These are phyloP conservation scores for Cottus gobio DNA, from an alignment of 2,113 vertebrate species.

Conservation along the genomic window DNA sequence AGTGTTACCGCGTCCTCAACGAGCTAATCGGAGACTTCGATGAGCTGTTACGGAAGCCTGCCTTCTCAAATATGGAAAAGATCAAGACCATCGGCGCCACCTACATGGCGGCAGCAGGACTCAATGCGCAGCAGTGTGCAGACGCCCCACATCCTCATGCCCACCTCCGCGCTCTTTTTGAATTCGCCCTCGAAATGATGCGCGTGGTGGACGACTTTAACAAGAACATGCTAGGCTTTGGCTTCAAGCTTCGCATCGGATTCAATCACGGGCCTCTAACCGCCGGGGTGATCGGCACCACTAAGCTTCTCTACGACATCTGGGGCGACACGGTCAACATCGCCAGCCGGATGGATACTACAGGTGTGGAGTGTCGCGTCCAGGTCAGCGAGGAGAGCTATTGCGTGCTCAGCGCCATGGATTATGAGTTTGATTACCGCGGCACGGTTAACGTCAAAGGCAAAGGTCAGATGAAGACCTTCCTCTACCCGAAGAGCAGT, in stretches of 20 bases:
- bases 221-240: slow-evolving; percentile 99
- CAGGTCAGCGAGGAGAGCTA: slow-evolving; percentile 99
- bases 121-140: slow-evolving; percentile 90
- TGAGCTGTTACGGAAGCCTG: slow-evolving; percentile 89
- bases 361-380: slow-evolving; percentile 95
- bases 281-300: slow-evolving; percentile 97
- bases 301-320: slow-evolving; percentile 97
- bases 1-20: slow-evolving; percentile 97
- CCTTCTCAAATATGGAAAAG: slow-evolving; percentile 94
- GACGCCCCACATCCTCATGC: slow-evolving; percentile 89
- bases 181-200: slow-evolving; percentile 99
- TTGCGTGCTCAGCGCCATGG: slow-evolving; percentile 91
- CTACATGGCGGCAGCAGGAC: slow-evolving; percentile 96
- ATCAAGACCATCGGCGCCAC: slow-evolving; percentile 99
- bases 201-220: slow-evolving; percentile 98
- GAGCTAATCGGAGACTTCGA: slow-evolving; percentile 98
- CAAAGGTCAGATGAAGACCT: slow-evolving; percentile 99
- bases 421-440: slow-evolving; percentile 96
- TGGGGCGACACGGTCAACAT: slow-evolving; percentile 99
- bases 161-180: slow-evolving; percentile 94
- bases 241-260: slow-evolving; percentile 96
- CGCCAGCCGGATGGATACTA: slow-evolving; percentile 98
- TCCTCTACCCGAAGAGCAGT: slow-evolving; percentile 93
- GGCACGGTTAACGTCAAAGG: slow-evolving; percentile 99
- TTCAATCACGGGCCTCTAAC: slow-evolving; percentile 98